Base-by-base conservation (phyloP, 2,113 vertebrate genomes). In the Brienomyrus brachyistius region DNA sequence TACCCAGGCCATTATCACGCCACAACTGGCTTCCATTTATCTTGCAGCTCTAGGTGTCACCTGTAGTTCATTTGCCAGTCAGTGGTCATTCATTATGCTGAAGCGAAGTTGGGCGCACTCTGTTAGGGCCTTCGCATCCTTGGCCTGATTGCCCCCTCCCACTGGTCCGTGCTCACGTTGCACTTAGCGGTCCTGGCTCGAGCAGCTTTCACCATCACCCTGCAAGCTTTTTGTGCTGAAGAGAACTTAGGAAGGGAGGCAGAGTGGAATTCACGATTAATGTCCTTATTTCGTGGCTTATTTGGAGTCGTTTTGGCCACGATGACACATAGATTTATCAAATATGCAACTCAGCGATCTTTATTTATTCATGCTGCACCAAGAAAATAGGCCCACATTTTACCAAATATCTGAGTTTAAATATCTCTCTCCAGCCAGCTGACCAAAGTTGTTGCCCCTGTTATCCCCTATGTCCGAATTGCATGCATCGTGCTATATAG, bases 31-130 rank as follows among this genome's bases (percentile, higher is more conserved):
- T 93, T 94, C 94, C 94, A 91, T 96, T 96, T 95, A 94, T 97
- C 95, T 96, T 95, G 95, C 94, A 93, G 94, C 95, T 95, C 93
- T 91, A 94, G 95, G 91, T 95, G 95, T 95, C 96, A 95, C 96
- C 96, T 96, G 95, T 96, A 96, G 96, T 96, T 96, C 96, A 96
- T 96, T 96, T 95, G 94, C 95, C 93, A 96, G 95, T 96, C 96
- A 95, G 95, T 95, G 95, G 95, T 94, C 95, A 95, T 96, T 97
- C 94, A 95, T 96, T 96, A 95, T 93, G 94, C 95, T 96, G 95
- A 96, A 96, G 96, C 95, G 94, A 95, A 96, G 93, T 93, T 94
- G 93, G 95, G 31, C 94, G 94, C 93, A 91, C 94, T 95, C 95
- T 94, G 94, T 95, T 94, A 94, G 94, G 95, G 94, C 43, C 23